Evolutionary conservation across 2,888 invertebrate species (phyloP), one percentile per base, ranked within the genome.

Genomic region (Prosapia bicincta): DNA sequence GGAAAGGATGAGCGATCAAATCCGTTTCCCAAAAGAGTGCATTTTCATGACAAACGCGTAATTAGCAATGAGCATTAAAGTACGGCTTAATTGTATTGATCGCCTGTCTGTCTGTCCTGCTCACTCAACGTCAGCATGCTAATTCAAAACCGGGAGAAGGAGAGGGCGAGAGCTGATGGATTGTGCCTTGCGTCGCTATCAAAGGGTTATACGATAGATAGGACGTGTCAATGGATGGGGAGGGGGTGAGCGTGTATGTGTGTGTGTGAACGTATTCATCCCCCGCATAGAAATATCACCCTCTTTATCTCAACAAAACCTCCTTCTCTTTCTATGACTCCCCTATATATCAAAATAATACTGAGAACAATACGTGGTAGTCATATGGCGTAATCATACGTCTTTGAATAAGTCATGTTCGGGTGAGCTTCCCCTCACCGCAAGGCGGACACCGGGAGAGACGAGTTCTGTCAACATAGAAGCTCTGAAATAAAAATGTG

Each of bases 311-410:
- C 74, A 66, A 72, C 72, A 66, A 76, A 77, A 77, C 71, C 76
- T 78, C 79, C 74, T 69, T 74, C 72, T 69, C 76, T 71, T 76
- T 78, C 79, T 78, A n/a, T 32, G 43, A 68, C 69, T 68, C 73
- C 77, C 78, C 79, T 79, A 80, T 80, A 79, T 80, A 80, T 80
- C 80, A 80, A 79, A 79, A 80, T 79, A 80, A 79, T 79, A 20
- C 26, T 54, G 54, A 54, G 54, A 54, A 54, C 54, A 54, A 54
- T 54, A 13, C 20, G 20, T 54, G 54, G 54, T 54, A 54, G 54
- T 54, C 54, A 54, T 54, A 54, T 54, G 54, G 54, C 54, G 54
- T 54, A 54, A 54, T 54, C 54, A 54, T 54, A 54, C 54, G 54
- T 54, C 54, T 54, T 54, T 54, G 54, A 54, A 54, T 54, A 54